Evolutionary conservation across 92 coral and sea anemone species (phyloP).

Genomic region (Pocillopora meandrina): DNA sequence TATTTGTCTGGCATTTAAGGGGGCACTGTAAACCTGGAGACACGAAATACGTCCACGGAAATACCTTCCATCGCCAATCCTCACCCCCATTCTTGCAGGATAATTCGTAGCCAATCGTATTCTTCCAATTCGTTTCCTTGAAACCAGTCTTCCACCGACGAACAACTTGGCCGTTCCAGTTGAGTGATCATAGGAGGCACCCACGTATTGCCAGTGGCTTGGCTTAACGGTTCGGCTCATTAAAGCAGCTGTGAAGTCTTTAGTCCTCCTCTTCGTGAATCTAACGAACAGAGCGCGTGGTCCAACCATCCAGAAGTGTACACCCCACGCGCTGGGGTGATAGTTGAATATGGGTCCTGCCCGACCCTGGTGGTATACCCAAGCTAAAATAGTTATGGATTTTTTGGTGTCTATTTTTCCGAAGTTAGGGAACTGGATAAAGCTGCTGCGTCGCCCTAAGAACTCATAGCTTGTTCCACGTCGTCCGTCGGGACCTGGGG

Average conservation of each 20-base stretch:
- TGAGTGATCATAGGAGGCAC: constrained; percentile 64
- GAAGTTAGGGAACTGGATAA: constrained; percentile 60
- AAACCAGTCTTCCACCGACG: constrained; percentile 62
- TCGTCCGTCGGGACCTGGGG: constrained; percentile 74
- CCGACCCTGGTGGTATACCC: constrained; percentile 60
- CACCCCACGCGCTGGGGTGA: constrained; percentile 70
- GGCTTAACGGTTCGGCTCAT: constrained; percentile 35
- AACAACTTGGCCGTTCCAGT: constrained; percentile 79
- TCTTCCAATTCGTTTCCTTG: constrained; percentile 57
- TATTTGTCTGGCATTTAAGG: constrained; percentile 70
- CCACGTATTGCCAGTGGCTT: constrained; percentile 79
- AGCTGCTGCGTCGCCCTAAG: constrained; percentile 67
- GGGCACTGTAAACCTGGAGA: constrained; percentile 71
- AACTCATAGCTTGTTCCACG: constrained; percentile 69
- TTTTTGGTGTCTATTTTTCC: constrained; percentile 68
- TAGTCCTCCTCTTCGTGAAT: constrained; percentile 50
- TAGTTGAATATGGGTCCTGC: constrained; percentile 78
- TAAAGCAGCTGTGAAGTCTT: constrained; percentile 54
- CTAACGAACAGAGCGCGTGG: constrained; percentile 57
- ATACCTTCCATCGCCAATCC: constrained; percentile 57
- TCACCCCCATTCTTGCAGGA: constrained; percentile 75
- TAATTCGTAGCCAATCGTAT: constrained; percentile 74
- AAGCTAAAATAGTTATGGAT: constrained; percentile 76
- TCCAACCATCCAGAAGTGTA: constrained; percentile 75
- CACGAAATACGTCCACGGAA: constrained; percentile 84